Evolutionary conservation across 2,888 invertebrate genomes (phyloP), one percentile per base, ranked within the genome.

Genomic region (Brenthis daphne): DNA sequence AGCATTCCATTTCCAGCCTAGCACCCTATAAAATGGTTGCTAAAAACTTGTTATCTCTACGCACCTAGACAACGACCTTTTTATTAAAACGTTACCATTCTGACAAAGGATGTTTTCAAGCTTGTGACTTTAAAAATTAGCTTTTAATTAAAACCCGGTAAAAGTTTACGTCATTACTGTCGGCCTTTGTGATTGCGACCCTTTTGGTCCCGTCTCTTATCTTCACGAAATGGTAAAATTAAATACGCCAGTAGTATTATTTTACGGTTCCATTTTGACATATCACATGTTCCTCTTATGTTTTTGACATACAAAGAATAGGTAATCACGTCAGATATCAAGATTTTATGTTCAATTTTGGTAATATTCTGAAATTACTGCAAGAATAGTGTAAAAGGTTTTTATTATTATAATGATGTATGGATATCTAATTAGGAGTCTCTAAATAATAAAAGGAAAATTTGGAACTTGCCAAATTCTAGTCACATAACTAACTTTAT

Each of bases 71-170:
- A 43, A 53, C 47, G 55, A 16, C 16, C 29, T 58, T 64, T 64
- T 60, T 65, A 58, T 64, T 64, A 57, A 54, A 68, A n/a, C 66
- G 29, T 20, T 37, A 24, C 56, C 47, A 58, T 55, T 72, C 63
- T 54, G 51, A 69, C 68, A 82, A 79, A 79, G 75, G 75, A 80
- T 43, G 43, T 85, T 84, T 86, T 82, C 84, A 79, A 78, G 83
- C 82, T 82, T 78, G 79, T 75, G 76, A 86, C 82, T 84, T 86
- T 81, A 85, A 64, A 85, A 89, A 89, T 88, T 87, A 87, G 86
- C 80, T 80, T 85, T 85, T 89, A 89, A 89, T 89, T 89, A 90
- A 89, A 88, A 87, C 87, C 83, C 83, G 82, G 77, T 85, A 82
- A 84, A 89, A 87, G 85, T 88, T 81, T 80, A 79, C 80, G 83